phyloP scores from a whole-genome alignment of 2,113 vertebrate genomes.

The Psammodynastes pulverulentus region DNA sequence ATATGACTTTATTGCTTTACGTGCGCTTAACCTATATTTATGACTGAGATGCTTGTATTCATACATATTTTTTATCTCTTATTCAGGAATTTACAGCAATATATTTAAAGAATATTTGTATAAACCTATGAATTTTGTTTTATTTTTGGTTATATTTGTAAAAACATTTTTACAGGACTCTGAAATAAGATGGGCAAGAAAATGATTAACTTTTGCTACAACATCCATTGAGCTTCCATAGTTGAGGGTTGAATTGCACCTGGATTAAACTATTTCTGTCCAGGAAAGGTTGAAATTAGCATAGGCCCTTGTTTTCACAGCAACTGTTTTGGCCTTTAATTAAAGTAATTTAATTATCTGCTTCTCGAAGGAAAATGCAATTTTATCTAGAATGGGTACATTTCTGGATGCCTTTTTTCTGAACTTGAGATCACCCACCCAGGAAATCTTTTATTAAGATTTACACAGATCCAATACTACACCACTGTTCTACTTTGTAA shows the following conservation, averaged over 20 bases:
- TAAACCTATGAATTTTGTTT: background rate
- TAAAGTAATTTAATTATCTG: background rate
- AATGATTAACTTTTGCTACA: background rate
- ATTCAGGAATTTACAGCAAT: background rate
- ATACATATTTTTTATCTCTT: background rate
- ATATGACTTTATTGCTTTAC: background rate
- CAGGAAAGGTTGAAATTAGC: background rate
- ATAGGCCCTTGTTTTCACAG: background rate
- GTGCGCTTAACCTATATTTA: background rate
- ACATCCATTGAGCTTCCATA: background rate
- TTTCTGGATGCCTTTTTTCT: background rate
- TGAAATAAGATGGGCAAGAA: background rate
- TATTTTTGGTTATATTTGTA: background rate
- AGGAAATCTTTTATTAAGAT: background rate
- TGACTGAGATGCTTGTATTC: background rate
- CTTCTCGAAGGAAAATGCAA: background rate
- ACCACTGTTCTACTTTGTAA: background rate
- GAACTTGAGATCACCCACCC: background rate
- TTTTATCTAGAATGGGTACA: background rate
- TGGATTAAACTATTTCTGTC: background rate
- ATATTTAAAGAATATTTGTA: background rate
- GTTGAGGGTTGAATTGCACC: background rate
- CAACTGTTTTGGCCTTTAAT: background rate
- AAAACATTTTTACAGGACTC: background rate
- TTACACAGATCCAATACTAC: background rate